These are phyloP conservation scores for Chelon auratus DNA, from an alignment of 2,797 vertebrate genomes.

Conservation along the genomic window DNA sequence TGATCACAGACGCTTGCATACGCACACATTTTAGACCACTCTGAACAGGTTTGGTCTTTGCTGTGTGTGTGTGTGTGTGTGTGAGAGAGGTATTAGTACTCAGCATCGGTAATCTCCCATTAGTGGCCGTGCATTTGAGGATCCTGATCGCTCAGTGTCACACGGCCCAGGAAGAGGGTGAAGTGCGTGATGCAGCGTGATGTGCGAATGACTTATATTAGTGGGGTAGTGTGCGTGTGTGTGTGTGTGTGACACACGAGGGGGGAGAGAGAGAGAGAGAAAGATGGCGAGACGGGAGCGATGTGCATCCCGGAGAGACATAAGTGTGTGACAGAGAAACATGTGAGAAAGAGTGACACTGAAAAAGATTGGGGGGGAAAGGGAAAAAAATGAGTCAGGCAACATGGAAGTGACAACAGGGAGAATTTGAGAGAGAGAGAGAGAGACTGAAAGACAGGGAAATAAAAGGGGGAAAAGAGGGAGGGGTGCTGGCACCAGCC, in stretches of 20 bases:
- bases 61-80: no score
- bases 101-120: constrained; percentile 76
- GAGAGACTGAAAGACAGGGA: constrained; percentile 51
- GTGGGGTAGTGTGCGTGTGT: constrained; percentile 12
- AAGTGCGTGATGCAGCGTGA: constrained; percentile 55
- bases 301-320: constrained; percentile 43
- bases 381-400: constrained; percentile 64
- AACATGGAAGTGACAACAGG: constrained; percentile 77
- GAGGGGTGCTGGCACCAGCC: constrained; percentile 79
- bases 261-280: background rate
- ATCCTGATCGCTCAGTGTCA: constrained; percentile 70
- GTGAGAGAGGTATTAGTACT: constrained; percentile 64
- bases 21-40: constrained; percentile 24
- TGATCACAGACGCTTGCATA: background rate
- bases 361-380: constrained; percentile 61
- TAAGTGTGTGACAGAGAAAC: constrained; percentile 65
- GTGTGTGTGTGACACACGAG: background rate
- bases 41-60: constrained; percentile 60
- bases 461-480: constrained; percentile 51
- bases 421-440: constrained; percentile 40
- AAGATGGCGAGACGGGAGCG: constrained; percentile 11
- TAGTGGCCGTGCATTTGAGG: constrained; percentile 69
- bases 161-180: constrained; percentile 56
- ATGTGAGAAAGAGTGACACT: constrained; percentile 70
- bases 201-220: constrained; percentile 52